phyloP scores from a whole-genome alignment of 2,113 vertebrate species.

The Emberiza fucata region DNA sequence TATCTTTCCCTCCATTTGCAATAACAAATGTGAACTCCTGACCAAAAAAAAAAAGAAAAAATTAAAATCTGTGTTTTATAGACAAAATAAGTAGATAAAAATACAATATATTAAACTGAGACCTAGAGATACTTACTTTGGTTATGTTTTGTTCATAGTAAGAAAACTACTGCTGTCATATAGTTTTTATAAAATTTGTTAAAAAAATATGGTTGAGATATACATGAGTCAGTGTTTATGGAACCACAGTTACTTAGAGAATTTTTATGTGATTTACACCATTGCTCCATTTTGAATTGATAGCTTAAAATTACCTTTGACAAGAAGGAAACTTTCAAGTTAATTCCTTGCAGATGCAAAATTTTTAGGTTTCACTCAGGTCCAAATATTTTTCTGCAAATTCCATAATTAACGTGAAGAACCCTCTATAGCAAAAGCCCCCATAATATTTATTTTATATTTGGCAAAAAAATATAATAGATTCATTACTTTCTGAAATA shows the following conservation, averaged over 20 bases:
- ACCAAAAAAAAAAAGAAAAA: not conserved
- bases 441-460: not conserved
- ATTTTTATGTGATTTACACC: not conserved
- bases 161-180: not conserved
- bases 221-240: not conserved
- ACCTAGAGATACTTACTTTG: not conserved
- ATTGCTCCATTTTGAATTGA: not conserved
- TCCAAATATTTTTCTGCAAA: not conserved
- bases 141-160: not conserved
- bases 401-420: not conserved
- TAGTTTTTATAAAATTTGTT: not conserved
- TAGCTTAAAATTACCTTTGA: not conserved
- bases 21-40: not conserved
- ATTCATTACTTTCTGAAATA: not conserved
- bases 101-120: not conserved
- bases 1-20: not conserved
- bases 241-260: not conserved
- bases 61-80: not conserved
- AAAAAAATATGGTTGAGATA: not conserved
- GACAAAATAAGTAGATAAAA: not conserved
- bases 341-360: not conserved
- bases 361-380: not conserved
- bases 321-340: not conserved
- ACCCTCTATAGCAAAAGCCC: accelerated
- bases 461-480: not conserved